Base-by-base conservation (phyloP, 2,113 vertebrate genomes). In the Aleadryas rufinucha region DNA sequence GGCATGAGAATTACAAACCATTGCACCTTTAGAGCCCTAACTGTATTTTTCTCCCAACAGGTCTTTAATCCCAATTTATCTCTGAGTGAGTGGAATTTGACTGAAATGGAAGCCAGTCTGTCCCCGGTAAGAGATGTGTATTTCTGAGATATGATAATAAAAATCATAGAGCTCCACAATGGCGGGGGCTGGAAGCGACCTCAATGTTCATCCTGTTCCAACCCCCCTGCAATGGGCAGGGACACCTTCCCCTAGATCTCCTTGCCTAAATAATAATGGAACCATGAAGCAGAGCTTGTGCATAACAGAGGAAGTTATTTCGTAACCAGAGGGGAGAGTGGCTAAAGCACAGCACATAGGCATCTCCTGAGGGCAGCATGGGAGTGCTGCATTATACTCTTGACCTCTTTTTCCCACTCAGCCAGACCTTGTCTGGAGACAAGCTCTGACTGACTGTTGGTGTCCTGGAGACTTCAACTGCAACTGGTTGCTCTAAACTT, bases 21-120 rank as follows among this genome's bases (percentile, higher is more conserved):
- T 12, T 4, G 3, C 21, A 35, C 23, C 53, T 70, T 41, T 10
- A 47, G 42, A 92, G 33, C 45, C 37, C 31, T 88, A 7, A 57
- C 9, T 59, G 42, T 39, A 0, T 54, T 66, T 93, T 85, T 59
- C 50, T 96, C 66, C 65, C 50, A 70, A 35, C 77, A 99, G 99
- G 98, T 98, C 61, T 99, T 99, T 96, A 99, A 97, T 91, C 95
- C 99, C 26, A 98, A 69, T 95, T 97, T 99, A 61, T 98, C 98
- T 93, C 84, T 98, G 86, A 98, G 95, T 72, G 99, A 99, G 85
- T 99, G 99, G 99, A 99, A 98, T 98, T 96, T 99, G 97, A 97
- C 98, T 82, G 98, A 99, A 71, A 97, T 99, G 97, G 98, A 99
- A 91, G 96, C 98, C 84, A 98, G 97, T 89, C 98, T 99, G 80